These are phyloP conservation scores for Drosophila meridionalis DNA, from an alignment of 2,888 invertebrate genomes.

Conservation along the genomic window DNA sequence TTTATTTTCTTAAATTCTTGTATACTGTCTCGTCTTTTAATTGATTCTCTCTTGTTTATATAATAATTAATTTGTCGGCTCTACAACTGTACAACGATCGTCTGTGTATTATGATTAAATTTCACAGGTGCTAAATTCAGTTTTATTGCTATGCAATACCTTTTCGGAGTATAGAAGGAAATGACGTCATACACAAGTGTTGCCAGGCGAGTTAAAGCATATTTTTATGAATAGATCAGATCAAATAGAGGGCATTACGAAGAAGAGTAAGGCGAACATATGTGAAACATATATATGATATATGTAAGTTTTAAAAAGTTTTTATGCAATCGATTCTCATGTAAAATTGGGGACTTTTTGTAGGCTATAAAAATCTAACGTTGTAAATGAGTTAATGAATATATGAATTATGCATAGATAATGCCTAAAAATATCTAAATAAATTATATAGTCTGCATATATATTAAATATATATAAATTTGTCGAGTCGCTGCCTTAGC, in stretches of 20 bases:
- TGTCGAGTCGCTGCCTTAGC: conserved; percentile 85
- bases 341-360: neutral
- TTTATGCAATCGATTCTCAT: neutral
- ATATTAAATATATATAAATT: neutral
- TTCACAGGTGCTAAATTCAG: neutral
- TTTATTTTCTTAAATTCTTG: neutral
- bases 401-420: neutral
- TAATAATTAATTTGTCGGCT: neutral
- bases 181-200: conserved; percentile 19
- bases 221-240: neutral
- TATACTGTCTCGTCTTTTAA: too few species aligned
- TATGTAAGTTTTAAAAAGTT: neutral
- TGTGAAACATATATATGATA: neutral
- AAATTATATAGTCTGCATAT: neutral
- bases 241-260: neutral
- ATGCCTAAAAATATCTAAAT: neutral
- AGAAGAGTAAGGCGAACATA: neutral
- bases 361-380: too few species aligned
- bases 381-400: neutral
- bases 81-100: neutral
- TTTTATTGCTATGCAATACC: neutral
- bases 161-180: neutral
- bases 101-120: neutral
- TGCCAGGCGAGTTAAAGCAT: neutral
- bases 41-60: neutral